Evolutionary conservation across 2,797 vertebrate species (phyloP).

Genomic region (Anisognathus igniventris): DNA sequence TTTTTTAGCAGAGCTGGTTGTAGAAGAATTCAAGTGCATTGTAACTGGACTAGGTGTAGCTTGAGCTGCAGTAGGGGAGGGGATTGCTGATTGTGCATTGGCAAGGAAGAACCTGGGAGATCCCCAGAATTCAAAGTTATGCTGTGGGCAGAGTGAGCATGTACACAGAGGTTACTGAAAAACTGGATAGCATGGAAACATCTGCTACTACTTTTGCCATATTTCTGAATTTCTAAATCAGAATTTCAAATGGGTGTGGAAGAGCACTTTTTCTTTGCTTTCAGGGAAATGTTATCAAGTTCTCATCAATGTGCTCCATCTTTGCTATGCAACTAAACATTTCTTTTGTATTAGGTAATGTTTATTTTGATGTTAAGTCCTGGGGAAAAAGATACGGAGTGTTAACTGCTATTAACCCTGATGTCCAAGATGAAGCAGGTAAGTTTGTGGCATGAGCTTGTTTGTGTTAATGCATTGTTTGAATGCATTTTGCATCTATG

Average conservation of each 20-base stretch:
- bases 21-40: background rate
- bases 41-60: background rate
- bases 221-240: background rate
- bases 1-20: background rate
- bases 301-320: background rate
- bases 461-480: background rate
- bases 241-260: background rate
- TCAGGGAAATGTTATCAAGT: background rate
- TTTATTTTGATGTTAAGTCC: constrained; percentile 90
- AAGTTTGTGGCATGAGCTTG: background rate
- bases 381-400: constrained; percentile 86
- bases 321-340: background rate
- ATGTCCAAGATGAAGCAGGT: constrained; percentile 77
- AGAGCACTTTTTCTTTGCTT: background rate
- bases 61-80: background rate
- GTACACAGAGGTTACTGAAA: background rate
- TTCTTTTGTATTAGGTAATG: constrained; percentile 81
- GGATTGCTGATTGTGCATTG: background rate
- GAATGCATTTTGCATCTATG: background rate
- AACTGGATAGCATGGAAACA: background rate
- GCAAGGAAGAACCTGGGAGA: background rate
- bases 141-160: background rate
- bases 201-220: background rate
- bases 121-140: background rate
- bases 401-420: constrained; percentile 63